Conservation (phyloP, 2,888 invertebrate species). For the Gerris lacustris region DNA sequence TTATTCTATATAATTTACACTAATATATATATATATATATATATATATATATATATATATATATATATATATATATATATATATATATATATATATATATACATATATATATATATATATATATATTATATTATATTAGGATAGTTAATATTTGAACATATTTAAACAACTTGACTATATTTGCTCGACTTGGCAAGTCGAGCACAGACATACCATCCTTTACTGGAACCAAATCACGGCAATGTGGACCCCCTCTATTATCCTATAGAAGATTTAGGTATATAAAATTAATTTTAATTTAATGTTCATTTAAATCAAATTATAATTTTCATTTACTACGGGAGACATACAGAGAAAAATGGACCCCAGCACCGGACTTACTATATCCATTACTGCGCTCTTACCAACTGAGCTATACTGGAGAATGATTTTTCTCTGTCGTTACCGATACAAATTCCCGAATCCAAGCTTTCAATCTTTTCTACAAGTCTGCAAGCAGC, state of each 20-base stretch:
- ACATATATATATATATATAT: not conserved
- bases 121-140: not conserved
- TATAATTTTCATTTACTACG: too few species aligned
- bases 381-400: too few species aligned
- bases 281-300: too few species aligned
- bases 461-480: too few species aligned
- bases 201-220: not conserved
- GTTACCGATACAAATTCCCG: too few species aligned
- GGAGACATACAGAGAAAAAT: too few species aligned
- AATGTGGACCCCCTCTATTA: not conserved
- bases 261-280: too few species aligned
- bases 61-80: not conserved
- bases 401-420: too few species aligned
- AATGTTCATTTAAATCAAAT: too few species aligned
- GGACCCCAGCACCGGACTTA: too few species aligned
- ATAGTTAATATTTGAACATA: not conserved
- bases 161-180: not conserved
- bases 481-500: too few species aligned
- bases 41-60: not conserved
- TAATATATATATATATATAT: not conserved
- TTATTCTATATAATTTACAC: not conserved
- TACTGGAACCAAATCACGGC: not conserved
- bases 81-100: conserved; percentile 1
- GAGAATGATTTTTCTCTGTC: too few species aligned
- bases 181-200: not conserved